Evolutionary conservation across 2,113 vertebrate species (phyloP).

Genomic region (Dromiciops gliroides): DNA sequence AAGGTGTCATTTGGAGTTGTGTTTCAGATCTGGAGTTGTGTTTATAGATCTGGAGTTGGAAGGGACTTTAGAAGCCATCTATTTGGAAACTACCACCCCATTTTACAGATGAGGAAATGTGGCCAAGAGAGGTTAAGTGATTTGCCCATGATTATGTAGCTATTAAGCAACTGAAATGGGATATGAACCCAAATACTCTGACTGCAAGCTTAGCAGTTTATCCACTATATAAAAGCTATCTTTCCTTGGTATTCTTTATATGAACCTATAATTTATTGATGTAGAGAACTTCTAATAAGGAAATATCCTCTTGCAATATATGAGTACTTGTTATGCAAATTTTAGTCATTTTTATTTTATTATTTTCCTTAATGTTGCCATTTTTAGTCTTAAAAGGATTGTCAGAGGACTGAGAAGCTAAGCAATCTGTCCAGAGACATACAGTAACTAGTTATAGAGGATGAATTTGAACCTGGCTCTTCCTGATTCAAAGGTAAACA

Average conservation of each 20-base stretch:
- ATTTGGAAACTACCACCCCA: background rate
- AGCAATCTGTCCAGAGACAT: background rate
- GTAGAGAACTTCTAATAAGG: background rate
- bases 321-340: background rate
- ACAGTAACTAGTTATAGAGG: background rate
- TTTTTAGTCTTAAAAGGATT: background rate
- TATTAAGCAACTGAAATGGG: background rate
- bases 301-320: background rate
- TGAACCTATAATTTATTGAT: background rate
- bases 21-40: background rate
- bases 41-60: background rate
- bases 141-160: background rate
- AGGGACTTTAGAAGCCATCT: background rate
- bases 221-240: background rate
- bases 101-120: background rate
- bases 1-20: slow-evolving; percentile 17
- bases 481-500: background rate
- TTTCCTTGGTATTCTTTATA: background rate
- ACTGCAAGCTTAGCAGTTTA: too few relatives aligned
- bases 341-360: background rate
- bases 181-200: background rate
- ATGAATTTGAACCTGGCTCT: background rate
- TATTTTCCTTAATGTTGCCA: too few relatives aligned
- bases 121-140: background rate
- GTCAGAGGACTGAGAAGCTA: background rate